phyloP scores from a whole-genome alignment of 2,797 vertebrate species.

The Acridotheres tristis region DNA sequence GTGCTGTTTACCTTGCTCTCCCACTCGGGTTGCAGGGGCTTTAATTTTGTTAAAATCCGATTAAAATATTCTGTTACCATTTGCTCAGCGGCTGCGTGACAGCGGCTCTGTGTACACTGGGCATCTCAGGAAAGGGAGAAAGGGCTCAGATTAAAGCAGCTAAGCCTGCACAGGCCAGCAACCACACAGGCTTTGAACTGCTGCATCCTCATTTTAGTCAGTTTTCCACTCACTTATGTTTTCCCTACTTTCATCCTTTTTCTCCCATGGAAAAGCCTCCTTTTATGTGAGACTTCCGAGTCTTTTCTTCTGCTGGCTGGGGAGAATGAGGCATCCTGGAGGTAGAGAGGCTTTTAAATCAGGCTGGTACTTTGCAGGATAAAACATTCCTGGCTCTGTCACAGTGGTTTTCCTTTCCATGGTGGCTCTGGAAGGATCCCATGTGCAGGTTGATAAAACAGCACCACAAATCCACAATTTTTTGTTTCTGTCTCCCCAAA shows the following conservation, averaged over 20 bases:
- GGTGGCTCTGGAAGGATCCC: neutral
- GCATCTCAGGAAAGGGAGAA: neutral
- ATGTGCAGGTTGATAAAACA: neutral
- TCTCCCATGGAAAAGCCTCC: neutral
- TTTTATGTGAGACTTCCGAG: neutral
- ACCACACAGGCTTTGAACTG: neutral
- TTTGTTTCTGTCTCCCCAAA: no score
- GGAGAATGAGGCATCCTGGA: neutral
- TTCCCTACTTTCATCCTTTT: neutral
- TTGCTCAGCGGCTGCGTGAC: neutral
- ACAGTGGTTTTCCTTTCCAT: neutral
- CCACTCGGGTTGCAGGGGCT: neutral
- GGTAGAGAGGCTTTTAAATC: constrained; percentile 5
- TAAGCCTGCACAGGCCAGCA: neutral
- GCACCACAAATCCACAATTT: accelerated
- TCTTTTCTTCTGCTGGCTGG: neutral
- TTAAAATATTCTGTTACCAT: neutral
- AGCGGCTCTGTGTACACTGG: neutral
- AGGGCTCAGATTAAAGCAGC: neutral
- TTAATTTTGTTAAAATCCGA: neutral
- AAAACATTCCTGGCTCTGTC: neutral
- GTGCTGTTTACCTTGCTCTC: neutral
- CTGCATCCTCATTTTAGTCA: neutral
- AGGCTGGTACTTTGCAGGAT: neutral
- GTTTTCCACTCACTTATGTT: neutral